A percentile compares a stretch with the other conserved stretches of the same genome.
Evolutionary conservation across 2,113 vertebrate species (phyloP).

Genomic region (Hydropotes inermis): DNA sequence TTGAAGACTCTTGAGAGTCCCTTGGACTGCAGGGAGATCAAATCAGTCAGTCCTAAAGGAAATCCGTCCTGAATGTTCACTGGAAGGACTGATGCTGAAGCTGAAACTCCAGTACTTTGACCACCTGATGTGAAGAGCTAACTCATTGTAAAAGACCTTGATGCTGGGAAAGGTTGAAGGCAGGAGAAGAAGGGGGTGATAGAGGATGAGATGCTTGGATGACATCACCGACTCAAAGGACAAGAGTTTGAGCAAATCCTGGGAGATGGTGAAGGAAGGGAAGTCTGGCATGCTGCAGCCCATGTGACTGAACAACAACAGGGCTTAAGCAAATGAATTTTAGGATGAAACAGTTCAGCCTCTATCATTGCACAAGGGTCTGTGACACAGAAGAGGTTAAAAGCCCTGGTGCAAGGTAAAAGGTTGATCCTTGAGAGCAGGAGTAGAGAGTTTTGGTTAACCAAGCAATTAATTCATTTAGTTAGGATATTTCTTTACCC

Average conservation of each 20-base stretch:
- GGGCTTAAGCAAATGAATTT: background rate
- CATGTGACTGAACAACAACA: background rate
- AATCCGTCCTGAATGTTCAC: background rate
- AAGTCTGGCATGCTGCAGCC: background rate
- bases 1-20: background rate
- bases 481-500: constrained; percentile 7
- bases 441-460: background rate
- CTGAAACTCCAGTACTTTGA: background rate
- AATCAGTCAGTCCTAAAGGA: background rate
- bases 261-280: background rate
- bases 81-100: background rate
- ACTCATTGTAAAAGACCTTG: background rate
- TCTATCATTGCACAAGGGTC: background rate
- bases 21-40: background rate
- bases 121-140: background rate
- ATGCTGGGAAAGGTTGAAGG: background rate
- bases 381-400: background rate
- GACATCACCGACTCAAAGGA: background rate
- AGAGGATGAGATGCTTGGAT: background rate
- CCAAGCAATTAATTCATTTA: background rate
- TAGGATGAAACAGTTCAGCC: background rate
- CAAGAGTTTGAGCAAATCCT: background rate
- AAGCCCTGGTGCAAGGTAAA: background rate
- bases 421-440: background rate
- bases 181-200: background rate